Percentiles rank a stretch among this genome's conserved stretches.
Conservation (phyloP, 1,140 invertebrate genomes). For the Cydia amplana region DNA sequence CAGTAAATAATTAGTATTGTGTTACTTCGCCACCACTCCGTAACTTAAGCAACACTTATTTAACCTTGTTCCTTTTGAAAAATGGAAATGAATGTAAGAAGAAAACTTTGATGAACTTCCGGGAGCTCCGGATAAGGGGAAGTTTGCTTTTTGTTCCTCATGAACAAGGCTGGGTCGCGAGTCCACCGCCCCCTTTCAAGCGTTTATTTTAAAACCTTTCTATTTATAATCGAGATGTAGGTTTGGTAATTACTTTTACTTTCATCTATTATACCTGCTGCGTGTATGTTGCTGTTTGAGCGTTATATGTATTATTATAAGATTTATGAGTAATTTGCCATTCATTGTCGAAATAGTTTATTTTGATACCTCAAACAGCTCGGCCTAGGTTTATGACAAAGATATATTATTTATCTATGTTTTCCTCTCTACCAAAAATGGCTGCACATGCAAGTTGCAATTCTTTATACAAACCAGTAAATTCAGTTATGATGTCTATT, state of each 20-base stretch:
- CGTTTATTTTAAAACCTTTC: background rate
- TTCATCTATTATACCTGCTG: background rate
- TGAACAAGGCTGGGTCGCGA: background rate
- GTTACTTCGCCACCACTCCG: background rate
- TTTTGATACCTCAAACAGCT: too few species aligned
- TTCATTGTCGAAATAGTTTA: too few species aligned
- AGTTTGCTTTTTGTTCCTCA: constrained; percentile 28
- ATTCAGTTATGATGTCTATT: too few species aligned
- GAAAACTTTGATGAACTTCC: constrained; percentile 30
- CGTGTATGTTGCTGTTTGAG: too few species aligned
- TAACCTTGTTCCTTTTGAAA: constrained; percentile 23
- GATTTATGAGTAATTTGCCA: too few species aligned
- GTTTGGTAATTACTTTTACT: background rate
- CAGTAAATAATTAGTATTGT: background rate
- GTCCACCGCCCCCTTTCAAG: background rate
- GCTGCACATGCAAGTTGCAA: too few species aligned
- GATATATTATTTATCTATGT: too few species aligned
- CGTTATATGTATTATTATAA: too few species aligned
- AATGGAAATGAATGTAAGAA: constrained; percentile 32
- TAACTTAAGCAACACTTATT: constrained; percentile 26
- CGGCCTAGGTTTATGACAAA: too few species aligned
- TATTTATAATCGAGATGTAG: background rate
- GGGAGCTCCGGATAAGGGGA: background rate
- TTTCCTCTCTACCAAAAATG: too few species aligned
- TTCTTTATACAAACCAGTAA: too few species aligned